Base-by-base conservation (phyloP, 2,888 invertebrate species). In the Coenonympha arcania region DNA sequence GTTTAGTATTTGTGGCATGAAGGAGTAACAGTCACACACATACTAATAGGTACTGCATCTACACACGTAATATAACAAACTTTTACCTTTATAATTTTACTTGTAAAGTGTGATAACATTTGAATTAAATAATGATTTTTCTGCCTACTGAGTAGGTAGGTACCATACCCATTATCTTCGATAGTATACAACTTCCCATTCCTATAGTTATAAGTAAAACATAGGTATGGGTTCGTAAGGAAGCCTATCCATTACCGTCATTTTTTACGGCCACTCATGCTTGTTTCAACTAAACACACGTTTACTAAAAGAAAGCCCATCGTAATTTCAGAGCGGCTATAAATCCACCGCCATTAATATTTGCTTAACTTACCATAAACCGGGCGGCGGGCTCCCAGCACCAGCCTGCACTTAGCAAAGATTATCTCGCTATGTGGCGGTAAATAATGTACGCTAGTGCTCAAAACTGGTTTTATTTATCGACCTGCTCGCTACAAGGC, bases 301-400 rank as follows among this genome's bases (percentile, higher is more conserved):
- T 46, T 49, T 47, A n/a, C 39, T 39, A 20, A 55, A 52, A 57
- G 47, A 55, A 37, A 49, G 48, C 60, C 61, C 63, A 42, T 42
- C 44, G 55, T 61, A 61, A 63, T 67, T 69, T 69, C 62, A 69
- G 63, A 70, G 64, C 58, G 61, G 66, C 64, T 69, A 66, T 79
- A 76, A 79, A 76, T 77, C 68, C 58, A 64, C 60, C 62, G 68
- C 66, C 71, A 71, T 76, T 80, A 79, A 78, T 78, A 77, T 78
- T 76, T 74, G 73, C 77, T 76, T 73, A 75, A 76, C 68, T 70
- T 70, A 71, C 71, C 69, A 74, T 80, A 78, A 78, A 77, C 65
- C 62, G 64, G 71, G 65, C 61, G 63, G 63, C 63, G 62, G 60
- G 54, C 63, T 63, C 63, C 58, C 48, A 61, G 50, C 52, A 64